Evolutionary conservation across 2,797 vertebrate genomes (phyloP).

Genomic region (Mormyrus proboscirostris): DNA sequence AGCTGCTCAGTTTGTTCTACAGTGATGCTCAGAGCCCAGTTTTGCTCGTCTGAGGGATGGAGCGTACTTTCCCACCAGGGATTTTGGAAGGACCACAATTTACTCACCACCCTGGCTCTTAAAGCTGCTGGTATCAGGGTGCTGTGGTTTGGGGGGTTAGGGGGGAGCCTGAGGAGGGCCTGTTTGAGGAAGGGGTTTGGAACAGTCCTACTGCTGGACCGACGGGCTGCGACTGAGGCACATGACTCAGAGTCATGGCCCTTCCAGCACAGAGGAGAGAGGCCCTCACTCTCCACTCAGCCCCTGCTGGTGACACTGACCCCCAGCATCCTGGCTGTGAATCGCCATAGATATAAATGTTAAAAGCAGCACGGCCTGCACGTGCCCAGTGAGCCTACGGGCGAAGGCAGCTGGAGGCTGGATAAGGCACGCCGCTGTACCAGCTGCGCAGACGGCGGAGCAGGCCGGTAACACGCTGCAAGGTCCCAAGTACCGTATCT

Average conservation of each 20-base stretch:
- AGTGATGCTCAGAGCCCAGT: neutral
- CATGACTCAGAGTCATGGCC: neutral
- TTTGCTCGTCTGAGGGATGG: neutral
- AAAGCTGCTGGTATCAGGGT: neutral
- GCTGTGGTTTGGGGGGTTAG: neutral
- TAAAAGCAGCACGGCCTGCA: neutral
- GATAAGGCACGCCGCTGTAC: neutral
- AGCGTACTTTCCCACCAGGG: neutral
- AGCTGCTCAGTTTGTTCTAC: neutral
- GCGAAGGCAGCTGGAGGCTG: neutral
- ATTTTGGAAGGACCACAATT: neutral
- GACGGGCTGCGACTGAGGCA: neutral
- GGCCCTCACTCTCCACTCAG: neutral
- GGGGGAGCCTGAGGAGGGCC: neutral
- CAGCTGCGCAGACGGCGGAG: neutral
- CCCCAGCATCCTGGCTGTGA: neutral
- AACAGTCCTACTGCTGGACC: neutral
- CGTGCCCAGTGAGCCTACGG: neutral
- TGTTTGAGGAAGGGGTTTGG: neutral
- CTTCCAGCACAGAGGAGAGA: neutral
- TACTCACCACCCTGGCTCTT: neutral
- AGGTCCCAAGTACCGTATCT: neutral
- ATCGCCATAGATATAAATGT: neutral
- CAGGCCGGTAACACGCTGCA: neutral
- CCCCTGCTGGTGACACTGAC: neutral